phyloP scores from a whole-genome alignment of 2,888 invertebrate genomes.

The Nymphalis urticae region DNA sequence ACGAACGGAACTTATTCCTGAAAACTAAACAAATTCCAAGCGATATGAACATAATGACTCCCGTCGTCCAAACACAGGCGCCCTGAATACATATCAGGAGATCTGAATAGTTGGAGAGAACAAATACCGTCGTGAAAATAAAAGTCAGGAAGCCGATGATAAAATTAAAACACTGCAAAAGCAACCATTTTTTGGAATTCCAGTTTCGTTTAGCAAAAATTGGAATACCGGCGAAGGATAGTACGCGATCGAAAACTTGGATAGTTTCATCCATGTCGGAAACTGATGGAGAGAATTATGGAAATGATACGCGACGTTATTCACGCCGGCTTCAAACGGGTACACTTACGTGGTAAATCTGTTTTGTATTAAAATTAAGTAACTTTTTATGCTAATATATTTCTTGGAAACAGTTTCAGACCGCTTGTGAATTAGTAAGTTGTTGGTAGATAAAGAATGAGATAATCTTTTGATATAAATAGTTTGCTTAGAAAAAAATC shows the following conservation, averaged over 20 bases:
- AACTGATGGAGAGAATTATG: slow-evolving; percentile 22
- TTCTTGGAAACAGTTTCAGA: slow-evolving; percentile 3
- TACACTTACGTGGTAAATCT: slow-evolving; percentile 41
- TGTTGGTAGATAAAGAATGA: not conserved
- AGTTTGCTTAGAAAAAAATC: not conserved
- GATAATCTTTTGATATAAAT: slow-evolving; percentile 2
- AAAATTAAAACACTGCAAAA: slow-evolving; percentile 60
- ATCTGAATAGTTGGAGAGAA: slow-evolving; percentile 51
- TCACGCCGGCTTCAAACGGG: slow-evolving; percentile 39
- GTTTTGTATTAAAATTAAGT: slow-evolving; percentile 4
- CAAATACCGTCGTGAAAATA: slow-evolving; percentile 63
- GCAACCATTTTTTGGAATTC: slow-evolving; percentile 56
- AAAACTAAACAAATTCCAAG: slow-evolving; percentile 61
- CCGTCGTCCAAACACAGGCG: slow-evolving; percentile 72
- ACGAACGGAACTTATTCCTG: slow-evolving; percentile 55
- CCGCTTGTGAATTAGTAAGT: not conserved
- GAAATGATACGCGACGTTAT: slow-evolving; percentile 36
- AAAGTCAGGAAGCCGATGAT: slow-evolving; percentile 58
- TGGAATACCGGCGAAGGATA: slow-evolving; percentile 61
- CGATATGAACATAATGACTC: slow-evolving; percentile 66
- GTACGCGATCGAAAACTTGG: slow-evolving; percentile 55
- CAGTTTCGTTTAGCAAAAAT: slow-evolving; percentile 61
- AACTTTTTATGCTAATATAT: not conserved
- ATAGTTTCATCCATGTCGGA: slow-evolving; percentile 61
- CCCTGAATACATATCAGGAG: slow-evolving; percentile 63